Evolutionary conservation across 2,113 vertebrate genomes (phyloP).

Genomic region (Platysteira castanea): DNA sequence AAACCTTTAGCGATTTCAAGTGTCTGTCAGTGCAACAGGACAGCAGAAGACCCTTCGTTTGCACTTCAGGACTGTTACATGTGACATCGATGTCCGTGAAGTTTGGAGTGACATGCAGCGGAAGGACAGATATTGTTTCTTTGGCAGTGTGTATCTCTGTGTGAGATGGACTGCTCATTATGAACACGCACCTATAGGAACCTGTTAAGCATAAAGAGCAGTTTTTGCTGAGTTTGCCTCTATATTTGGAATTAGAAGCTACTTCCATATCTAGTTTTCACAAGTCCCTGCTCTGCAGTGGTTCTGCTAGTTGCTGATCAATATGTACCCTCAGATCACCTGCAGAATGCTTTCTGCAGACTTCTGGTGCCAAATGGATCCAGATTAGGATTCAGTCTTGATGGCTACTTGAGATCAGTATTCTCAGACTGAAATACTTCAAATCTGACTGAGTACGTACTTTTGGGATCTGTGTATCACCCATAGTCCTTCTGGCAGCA

Average conservation of each 20-base stretch:
- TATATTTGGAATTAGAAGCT: background rate
- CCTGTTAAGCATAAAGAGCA: constrained; percentile 47
- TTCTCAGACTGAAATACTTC: background rate
- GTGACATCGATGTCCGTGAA: background rate
- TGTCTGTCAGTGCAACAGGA: constrained; percentile 64
- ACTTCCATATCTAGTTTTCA: background rate
- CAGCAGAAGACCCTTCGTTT: background rate
- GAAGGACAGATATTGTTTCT: background rate
- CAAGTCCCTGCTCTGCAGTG: background rate
- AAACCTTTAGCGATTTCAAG: background rate
- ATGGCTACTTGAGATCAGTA: background rate
- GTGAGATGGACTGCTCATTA: accelerated
- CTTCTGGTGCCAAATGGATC: background rate
- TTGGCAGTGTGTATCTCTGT: background rate
- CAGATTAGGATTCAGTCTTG: background rate
- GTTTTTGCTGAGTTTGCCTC: background rate
- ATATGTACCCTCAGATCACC: background rate
- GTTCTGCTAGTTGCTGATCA: background rate
- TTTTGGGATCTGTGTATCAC: background rate
- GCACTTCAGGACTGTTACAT: constrained; percentile 51
- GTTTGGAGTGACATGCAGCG: background rate
- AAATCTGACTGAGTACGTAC: background rate
- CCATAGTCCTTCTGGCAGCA: background rate
- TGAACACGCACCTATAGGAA: constrained; percentile 60
- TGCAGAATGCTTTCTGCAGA: background rate